phyloP scores from a whole-genome alignment of 2,888 invertebrate species.

The Parochlus steinenii region DNA sequence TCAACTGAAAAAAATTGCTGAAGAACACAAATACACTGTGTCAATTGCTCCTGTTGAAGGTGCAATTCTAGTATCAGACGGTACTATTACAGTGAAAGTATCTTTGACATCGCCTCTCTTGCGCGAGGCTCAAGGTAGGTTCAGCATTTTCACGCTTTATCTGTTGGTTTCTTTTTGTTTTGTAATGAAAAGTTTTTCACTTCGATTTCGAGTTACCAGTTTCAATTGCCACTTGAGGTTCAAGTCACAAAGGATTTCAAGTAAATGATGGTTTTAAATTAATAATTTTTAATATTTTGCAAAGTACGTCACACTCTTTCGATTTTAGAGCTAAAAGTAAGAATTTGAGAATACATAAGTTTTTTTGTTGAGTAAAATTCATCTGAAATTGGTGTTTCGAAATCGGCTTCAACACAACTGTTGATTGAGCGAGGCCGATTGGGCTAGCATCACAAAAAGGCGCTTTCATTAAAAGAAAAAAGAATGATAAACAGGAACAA shows the following conservation, averaged over 20 bases:
- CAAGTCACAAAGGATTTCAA: too few relatives aligned
- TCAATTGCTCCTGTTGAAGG: slow-evolving; percentile 72
- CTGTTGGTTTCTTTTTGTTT: not conserved
- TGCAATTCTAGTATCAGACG: slow-evolving; percentile 67
- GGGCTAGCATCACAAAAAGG: too few relatives aligned
- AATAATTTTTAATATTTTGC: too few relatives aligned
- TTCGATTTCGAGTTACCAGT: slow-evolving; percentile 20
- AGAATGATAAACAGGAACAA: slow-evolving; percentile 11
- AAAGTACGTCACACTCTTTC: too few relatives aligned
- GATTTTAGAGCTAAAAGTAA: too few relatives aligned
- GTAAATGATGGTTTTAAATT: too few relatives aligned
- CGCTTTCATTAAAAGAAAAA: too few relatives aligned
- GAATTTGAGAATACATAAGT: too few relatives aligned
- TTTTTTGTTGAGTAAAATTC: slow-evolving; percentile 1
- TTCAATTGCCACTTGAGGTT: slow-evolving; percentile 15
- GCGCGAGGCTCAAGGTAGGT: slow-evolving; percentile 53
- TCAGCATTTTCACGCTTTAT: not conserved
- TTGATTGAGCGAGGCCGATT: too few relatives aligned
- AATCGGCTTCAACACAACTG: too few relatives aligned
- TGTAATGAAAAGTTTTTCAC: slow-evolving; percentile 13
- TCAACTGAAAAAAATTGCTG: slow-evolving; percentile 54
- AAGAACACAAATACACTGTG: slow-evolving; percentile 66
- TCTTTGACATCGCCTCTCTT: slow-evolving; percentile 86
- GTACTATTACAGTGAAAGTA: slow-evolving; percentile 63
- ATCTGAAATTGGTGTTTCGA: slow-evolving; percentile 18